Evolutionary conservation across 2,888 invertebrate genomes (phyloP), one percentile per base, ranked within the genome.

Genomic region (Microctonus hyperodae): DNA sequence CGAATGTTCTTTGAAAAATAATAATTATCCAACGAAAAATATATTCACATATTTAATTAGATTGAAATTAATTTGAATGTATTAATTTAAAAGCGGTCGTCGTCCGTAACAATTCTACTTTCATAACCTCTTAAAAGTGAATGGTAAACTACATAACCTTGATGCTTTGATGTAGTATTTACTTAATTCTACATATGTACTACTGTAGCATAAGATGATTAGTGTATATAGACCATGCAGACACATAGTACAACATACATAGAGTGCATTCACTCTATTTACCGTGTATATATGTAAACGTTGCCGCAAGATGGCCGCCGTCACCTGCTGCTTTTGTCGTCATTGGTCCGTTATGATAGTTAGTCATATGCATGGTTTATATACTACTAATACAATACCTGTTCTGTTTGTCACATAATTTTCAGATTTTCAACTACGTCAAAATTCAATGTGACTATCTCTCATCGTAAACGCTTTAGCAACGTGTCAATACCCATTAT

Each of bases 401-500:
- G 70, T 71, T 69, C 62, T 65, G 25, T 53, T 63, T 67, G 67
- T 67, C 67, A 69, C 60, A 13, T 28, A 16, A 44, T 40, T n/a
- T 10, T 55, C 16, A 28, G 16, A 28, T 59, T 40, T 59, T 40
- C 25, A 63, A 55, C 60, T 65, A 44, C 64, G 59, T 58, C 56
- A 70, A 71, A 71, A 70, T 69, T 63, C 65, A 64, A 70, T 72
- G 72, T 71, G 70, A 69, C 71, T 60, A 66, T 70, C 68, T 61
- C 59, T 44, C 51, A 40, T 51, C 37, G 13, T 25, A 23, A 59
- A 22, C 28, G 35, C 13, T 10, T n/a, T 25, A 48, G 64, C 69
- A 67, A 69, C 65, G 69, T 72, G 72, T 68, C 70, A 72, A 67
- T 65, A 61, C 35, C 35, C 64, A 67, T 20, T 62, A 51, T 22